phyloP scores from a whole-genome alignment of 2,888 invertebrate species.

The Stenodera caucasica region DNA sequence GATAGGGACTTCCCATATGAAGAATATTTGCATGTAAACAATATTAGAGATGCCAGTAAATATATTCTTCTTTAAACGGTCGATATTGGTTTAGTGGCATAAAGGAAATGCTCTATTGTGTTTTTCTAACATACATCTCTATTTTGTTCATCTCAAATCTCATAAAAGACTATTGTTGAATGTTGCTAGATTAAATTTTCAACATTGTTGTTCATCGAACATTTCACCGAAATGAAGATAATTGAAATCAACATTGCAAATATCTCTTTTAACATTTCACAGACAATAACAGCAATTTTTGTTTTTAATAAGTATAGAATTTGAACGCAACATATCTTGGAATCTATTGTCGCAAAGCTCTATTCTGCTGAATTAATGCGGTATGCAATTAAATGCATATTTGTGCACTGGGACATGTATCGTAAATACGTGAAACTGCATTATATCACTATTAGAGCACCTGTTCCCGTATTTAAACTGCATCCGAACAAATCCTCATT shows the following conservation, averaged over 20 bases:
- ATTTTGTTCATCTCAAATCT: constrained; percentile 26
- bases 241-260: constrained; percentile 22
- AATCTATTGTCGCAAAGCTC: constrained; percentile 7
- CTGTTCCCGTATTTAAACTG: constrained; percentile 23
- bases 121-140: constrained; percentile 20
- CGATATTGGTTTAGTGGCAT: constrained; percentile 25
- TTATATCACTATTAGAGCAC: constrained; percentile 35
- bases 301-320: too few relatives aligned
- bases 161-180: constrained; percentile 28
- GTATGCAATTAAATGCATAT: constrained; percentile 44
- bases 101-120: constrained; percentile 27
- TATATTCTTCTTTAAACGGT: constrained; percentile 27
- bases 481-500: background rate
- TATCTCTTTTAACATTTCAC: background rate
- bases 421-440: constrained; percentile 35
- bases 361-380: constrained; percentile 22
- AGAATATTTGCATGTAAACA: constrained; percentile 29
- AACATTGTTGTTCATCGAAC: constrained; percentile 24
- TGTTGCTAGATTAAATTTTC: constrained; percentile 29
- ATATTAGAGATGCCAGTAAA: constrained; percentile 29
- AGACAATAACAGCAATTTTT: background rate
- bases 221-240: constrained; percentile 25
- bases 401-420: constrained; percentile 36
- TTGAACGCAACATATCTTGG: constrained; percentile 2
- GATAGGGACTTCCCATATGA: constrained; percentile 8